Base-by-base conservation (phyloP, 2,797 vertebrate species). In the Synanceia verrucosa region DNA sequence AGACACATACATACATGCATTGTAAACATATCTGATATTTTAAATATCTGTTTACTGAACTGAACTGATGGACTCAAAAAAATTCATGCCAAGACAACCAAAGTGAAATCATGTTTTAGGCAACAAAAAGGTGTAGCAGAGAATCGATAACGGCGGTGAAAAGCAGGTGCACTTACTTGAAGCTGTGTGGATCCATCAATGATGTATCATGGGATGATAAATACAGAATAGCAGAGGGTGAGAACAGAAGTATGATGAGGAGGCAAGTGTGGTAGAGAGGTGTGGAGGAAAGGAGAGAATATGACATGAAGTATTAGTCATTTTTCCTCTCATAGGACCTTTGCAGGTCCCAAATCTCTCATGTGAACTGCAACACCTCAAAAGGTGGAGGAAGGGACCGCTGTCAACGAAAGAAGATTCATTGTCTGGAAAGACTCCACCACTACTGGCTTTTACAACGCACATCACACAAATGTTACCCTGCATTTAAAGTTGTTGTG, bases 121-220 rank as follows among this genome's bases (percentile, higher is more conserved):
- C 14, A 43, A 19, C 16, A 11, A n/a, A 67, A 57, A 47, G n/a
- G 11, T 61, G n/a, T 4, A 52, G 21, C 4, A 78, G 66, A 29
- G 19, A 58, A 63, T 78, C 12, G 10, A 75, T 31, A 55, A 65
- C 6, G 1, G 28, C 34, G 7, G 18, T 57, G 50, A 83, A 65
- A 75, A 67, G 29, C 14, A 61, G 46, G 44, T 79, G 43, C 52
- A 88, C 91, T 90, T 78, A 91, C 91, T 85, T 92, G 90, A 61
- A 91, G 91, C 92, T 92, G 81, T 43, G 78, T 21, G 48, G 53
- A 80, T 72, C 70, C 88, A 79, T 88, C 86, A 79, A 64, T 77
- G 81, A 78, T 81, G 78, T 81, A 87, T 75, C 55, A 61, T 46
- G 70, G 78, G 76, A 59, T 24, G 64, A 77, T 46, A 57, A 77